Percentiles rank a stretch among this genome's conserved stretches.
These are phyloP conservation scores for Sinocyclocheilus anophthalmus DNA, from an alignment of 2,113 vertebrate species.

Conservation along the genomic window DNA sequence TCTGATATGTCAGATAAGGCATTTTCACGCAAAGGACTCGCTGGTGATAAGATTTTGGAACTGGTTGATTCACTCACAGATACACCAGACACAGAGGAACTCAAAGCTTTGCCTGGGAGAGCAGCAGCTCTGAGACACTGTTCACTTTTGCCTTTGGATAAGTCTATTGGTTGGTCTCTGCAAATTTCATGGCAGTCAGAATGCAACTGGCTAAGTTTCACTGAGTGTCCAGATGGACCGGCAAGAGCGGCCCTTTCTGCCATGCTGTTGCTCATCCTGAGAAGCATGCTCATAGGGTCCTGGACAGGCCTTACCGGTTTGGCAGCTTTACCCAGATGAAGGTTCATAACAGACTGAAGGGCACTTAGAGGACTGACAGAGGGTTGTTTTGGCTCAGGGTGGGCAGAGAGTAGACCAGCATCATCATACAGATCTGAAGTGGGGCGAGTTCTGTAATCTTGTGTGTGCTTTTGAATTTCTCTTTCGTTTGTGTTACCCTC, in stretches of 20 bases:
- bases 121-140: conserved; percentile 28
- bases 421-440: conserved; percentile 81
- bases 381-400: conserved; percentile 90
- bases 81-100: conserved; percentile 32
- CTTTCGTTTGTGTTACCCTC: conserved; percentile 71
- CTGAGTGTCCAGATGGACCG: conserved; percentile 85
- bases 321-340: conserved; percentile 97
- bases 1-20: conserved; percentile 98
- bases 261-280: conserved; percentile 97
- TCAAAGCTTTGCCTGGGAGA: conserved; percentile 44
- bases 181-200: conserved; percentile 87
- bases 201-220: conserved; percentile 82
- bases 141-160: conserved; percentile 95
- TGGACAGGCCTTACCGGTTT: conserved; percentile 92
- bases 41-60: conserved; percentile 63
- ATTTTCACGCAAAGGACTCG: conserved; percentile 93
- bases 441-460: conserved; percentile 71
- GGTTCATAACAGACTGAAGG: conserved; percentile 98
- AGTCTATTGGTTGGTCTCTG: conserved; percentile 97
- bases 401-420: conserved; percentile 91
- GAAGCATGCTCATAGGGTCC: conserved; percentile 97
- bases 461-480: conserved; percentile 43
- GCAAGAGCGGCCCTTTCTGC: conserved; percentile 94
- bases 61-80: conserved; percentile 36
- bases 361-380: conserved; percentile 98